Evolutionary conservation across 1,140 invertebrate genomes (phyloP), one percentile per base, ranked within the genome.

Genomic region (Drosophila simulans): DNA sequence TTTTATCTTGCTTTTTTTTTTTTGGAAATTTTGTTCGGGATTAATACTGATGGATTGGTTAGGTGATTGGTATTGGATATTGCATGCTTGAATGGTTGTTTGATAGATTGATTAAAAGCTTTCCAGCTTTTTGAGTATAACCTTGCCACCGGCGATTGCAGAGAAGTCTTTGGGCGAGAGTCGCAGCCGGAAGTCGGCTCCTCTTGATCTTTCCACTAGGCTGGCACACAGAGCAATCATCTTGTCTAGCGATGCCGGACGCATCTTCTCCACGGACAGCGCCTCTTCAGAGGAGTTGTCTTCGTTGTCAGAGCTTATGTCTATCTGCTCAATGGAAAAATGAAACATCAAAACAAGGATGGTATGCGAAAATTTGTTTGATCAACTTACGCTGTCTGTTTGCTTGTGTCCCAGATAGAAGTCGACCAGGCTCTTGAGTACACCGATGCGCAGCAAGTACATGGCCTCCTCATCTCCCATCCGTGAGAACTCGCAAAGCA

Each of bases 391-490:
- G 74, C 81, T 91, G 58, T 92, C 91, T 25, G 92, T 82, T 55
- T 86, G 90, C 53, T 92, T 97, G 70, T 97, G 96, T 5, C 97
- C 96, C 45, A 98, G 93, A 93, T 98, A 98, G 92, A 99, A 99
- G 80, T 96, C 96, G 4, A 98, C 95, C 94, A 98, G 97, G 8
- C 95, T 97, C 17, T 96, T 96, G 39, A 98, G 98, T 13, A 97
- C 95, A 75, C 97, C 96, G 27, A 97, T 95, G 35, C 96, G 94
- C 53, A 98, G 94, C 65, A 99, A 93, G 92, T 98, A 98, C 82
- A 96, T 94, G 22, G 96, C 96, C 91, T 99, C 98, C 75, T 98
- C 97, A 62, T 98, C 97, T 1, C 98, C 98, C 96, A 98, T 97
- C 91, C 98, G 97, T 76, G 97, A 97, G 92, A 98, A 98, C 92